A percentile compares a stretch with the other conserved stretches of the same genome.
Conservation (phyloP, 35 echinoderm and acorn worm species). For the Diadema setosum region DNA sequence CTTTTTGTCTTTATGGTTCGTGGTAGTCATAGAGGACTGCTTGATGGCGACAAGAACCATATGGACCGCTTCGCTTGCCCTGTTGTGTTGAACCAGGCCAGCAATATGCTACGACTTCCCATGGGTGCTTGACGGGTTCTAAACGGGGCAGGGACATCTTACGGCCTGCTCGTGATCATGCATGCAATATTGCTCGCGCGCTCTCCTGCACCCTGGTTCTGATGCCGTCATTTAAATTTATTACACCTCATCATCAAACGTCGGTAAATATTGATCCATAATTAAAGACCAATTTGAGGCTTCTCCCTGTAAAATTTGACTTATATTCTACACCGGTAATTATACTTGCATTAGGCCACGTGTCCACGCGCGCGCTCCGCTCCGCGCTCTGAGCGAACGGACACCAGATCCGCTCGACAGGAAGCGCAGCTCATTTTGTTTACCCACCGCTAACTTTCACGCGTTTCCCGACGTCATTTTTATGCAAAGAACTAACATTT, state of each 20-base stretch:
- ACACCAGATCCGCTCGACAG: neutral
- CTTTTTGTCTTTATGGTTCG: neutral
- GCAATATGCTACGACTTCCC: slow-evolving; percentile 17
- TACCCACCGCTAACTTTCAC: slow-evolving; percentile 13
- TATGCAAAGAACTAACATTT: slow-evolving; percentile 54
- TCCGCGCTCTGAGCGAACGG: neutral
- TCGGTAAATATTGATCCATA: slow-evolving; percentile 68
- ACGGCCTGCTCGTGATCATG: slow-evolving; percentile 25
- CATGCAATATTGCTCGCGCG: slow-evolving; percentile 24
- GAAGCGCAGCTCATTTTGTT: neutral
- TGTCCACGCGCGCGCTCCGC: slow-evolving; percentile 8
- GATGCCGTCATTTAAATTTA: slow-evolving; percentile 47
- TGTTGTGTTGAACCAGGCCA: neutral
- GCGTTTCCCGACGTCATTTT: slow-evolving; percentile 27
- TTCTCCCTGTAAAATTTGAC: slow-evolving; percentile 34
- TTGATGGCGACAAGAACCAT: neutral
- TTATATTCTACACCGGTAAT: neutral
- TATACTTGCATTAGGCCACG: slow-evolving; percentile 56
- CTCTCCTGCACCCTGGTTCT: slow-evolving; percentile 11
- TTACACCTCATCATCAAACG: slow-evolving; percentile 49
- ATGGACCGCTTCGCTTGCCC: neutral
- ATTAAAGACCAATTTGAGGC: slow-evolving; percentile 72
- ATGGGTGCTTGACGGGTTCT: neutral
- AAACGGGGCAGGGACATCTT: neutral
- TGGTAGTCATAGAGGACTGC: neutral